Evolutionary conservation across 1,140 invertebrate genomes (phyloP).

Genomic region (Notospermus geniculatus): DNA sequence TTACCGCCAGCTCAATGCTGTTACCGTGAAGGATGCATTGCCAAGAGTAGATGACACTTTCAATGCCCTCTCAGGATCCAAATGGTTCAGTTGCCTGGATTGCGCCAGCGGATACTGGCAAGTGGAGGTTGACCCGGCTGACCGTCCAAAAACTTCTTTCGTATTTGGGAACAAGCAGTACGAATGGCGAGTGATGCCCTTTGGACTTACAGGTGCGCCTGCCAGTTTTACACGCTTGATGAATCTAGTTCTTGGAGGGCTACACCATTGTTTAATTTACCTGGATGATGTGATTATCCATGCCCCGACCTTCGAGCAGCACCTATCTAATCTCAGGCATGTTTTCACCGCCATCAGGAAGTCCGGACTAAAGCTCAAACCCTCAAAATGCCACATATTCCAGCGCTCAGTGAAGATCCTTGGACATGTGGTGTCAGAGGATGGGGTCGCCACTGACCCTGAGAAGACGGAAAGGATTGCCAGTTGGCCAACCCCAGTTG

Average conservation of each 20-base stretch:
- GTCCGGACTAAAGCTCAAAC: slow-evolving; percentile 50
- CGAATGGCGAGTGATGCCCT: slow-evolving; percentile 23
- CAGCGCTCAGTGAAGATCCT: slow-evolving; percentile 22
- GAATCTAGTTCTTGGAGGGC: slow-evolving; percentile 22
- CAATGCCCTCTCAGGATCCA: slow-evolving; percentile 18
- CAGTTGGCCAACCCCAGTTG: slow-evolving; percentile 26
- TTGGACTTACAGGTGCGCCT: slow-evolving; percentile 20
- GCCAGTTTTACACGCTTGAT: too few species aligned
- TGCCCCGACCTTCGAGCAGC: slow-evolving; percentile 4
- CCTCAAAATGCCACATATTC: slow-evolving; percentile 54
- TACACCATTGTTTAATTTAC: slow-evolving; percentile 15
- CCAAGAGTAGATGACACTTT: slow-evolving; percentile 38
- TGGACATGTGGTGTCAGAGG: too few species aligned
- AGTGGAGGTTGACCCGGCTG: slow-evolving; percentile 40
- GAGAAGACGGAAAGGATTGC: slow-evolving; percentile 28
- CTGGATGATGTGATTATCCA: slow-evolving; percentile 16
- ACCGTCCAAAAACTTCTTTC: slow-evolving; percentile 47
- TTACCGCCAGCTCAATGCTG: slow-evolving; percentile 33
- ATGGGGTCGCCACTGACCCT: slow-evolving; percentile 22
- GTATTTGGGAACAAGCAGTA: slow-evolving; percentile 19
- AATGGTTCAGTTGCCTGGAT: slow-evolving; percentile 29
- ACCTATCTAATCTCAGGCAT: neutral
- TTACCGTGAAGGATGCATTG: slow-evolving; percentile 27
- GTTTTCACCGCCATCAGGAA: slow-evolving; percentile 10
- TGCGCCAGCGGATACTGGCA: slow-evolving; percentile 49